Percentiles rank a stretch among this genome's conserved stretches.
Evolutionary conservation across 2,797 vertebrate genomes (phyloP).

Genomic region (Enteromius trimaculatus): DNA sequence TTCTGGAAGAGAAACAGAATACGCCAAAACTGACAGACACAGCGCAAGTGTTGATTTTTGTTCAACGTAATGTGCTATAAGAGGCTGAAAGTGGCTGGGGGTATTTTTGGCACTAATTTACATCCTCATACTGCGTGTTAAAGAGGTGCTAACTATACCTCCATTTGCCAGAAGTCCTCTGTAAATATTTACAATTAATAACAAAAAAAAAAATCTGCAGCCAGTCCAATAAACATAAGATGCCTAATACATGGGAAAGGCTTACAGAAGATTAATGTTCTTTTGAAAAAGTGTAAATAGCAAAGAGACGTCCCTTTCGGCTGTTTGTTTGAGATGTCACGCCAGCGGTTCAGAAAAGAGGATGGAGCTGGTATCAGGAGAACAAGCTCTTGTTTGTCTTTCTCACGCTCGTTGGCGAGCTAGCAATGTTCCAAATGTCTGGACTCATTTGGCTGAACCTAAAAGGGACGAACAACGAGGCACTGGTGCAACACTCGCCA

Average conservation of each 20-base stretch:
- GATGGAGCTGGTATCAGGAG: slow-evolving; percentile 39
- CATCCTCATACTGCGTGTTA: slow-evolving; percentile 48
- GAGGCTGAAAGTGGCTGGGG: slow-evolving; percentile 34
- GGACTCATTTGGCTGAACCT: background rate
- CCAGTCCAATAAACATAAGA: slow-evolving; percentile 37
- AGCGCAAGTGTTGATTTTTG: slow-evolving; percentile 1
- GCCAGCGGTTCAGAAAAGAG: slow-evolving; percentile 41
- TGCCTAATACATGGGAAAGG: slow-evolving; percentile 26
- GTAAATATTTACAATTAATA: slow-evolving; percentile 62
- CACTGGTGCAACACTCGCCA: background rate
- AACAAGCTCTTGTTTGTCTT: slow-evolving; percentile 46
- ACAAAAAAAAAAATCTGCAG: slow-evolving; percentile 31
- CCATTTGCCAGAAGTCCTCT: slow-evolving; percentile 55
- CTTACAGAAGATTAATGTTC: slow-evolving; percentile 29
- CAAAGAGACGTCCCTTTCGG: slow-evolving; percentile 29
- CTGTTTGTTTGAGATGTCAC: slow-evolving; percentile 47
- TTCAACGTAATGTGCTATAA: slow-evolving; percentile 31
- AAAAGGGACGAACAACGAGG: background rate
- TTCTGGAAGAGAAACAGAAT: background rate
- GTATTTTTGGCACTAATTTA: slow-evolving; percentile 50
- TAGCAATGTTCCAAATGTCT: slow-evolving; percentile 22
- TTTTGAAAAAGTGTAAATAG: slow-evolving; percentile 42
- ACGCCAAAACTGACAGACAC: background rate
- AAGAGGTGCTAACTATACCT: slow-evolving; percentile 57
- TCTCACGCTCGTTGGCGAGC: slow-evolving; percentile 43